Percentiles rank a stretch among this genome's conserved stretches.
Conservation (phyloP, 2,113 vertebrate genomes). For the Bos javanicus region DNA sequence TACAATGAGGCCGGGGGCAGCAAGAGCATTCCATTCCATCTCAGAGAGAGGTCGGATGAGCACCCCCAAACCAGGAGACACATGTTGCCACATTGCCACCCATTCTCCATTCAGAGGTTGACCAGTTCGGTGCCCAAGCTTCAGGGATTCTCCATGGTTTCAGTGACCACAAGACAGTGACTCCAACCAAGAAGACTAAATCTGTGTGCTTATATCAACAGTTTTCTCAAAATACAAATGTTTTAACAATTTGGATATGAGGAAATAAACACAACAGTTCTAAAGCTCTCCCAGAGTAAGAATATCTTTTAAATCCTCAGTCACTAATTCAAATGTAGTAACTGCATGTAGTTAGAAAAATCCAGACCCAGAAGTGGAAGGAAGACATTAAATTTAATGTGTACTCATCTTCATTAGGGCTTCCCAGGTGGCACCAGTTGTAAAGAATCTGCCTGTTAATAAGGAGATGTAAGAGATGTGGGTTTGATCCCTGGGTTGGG, state of each 20-base stretch:
- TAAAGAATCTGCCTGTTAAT: background rate
- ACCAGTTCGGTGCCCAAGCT: rapidly evolving
- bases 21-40: background rate
- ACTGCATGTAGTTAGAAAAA: background rate
- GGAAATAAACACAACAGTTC: background rate
- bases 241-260: background rate
- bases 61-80: rapidly evolving
- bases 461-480: background rate
- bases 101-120: background rate
- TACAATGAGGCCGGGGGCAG: too few relatives aligned
- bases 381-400: background rate
- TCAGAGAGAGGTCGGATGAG: rapidly evolving
- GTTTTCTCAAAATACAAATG: background rate
- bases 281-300: background rate
- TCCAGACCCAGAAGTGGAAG: background rate
- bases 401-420: background rate
- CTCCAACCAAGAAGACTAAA: background rate
- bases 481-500: background rate
- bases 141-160: background rate
- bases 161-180: background rate
- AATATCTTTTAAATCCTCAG: background rate
- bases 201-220: background rate
- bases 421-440: background rate
- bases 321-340: background rate
- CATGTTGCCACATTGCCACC: rapidly evolving